Conservation (phyloP, 2,888 invertebrate species). For the Chrysolina oricalcia region DNA sequence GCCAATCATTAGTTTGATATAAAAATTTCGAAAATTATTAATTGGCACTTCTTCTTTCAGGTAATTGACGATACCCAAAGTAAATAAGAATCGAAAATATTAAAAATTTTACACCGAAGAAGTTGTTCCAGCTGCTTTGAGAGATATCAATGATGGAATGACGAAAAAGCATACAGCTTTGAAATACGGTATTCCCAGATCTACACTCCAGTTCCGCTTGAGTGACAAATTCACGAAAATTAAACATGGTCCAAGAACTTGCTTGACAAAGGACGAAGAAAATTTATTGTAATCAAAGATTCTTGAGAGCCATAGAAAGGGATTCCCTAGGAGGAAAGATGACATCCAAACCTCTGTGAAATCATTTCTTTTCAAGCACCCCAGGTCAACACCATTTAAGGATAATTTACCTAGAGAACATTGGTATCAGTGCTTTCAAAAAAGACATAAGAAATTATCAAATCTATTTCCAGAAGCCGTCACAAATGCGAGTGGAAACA, state of each 20-base stretch:
- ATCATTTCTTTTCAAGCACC: constrained; percentile 25
- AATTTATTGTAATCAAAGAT: background rate
- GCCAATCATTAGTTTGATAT: too few species aligned
- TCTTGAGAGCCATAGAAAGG: constrained; percentile 32
- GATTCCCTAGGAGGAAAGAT: constrained; percentile 26
- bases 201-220: too few species aligned
- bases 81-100: background rate
- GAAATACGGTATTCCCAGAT: too few species aligned
- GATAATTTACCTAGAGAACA: too few species aligned
- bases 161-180: too few species aligned
- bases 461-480: constrained; percentile 22
- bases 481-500: too few species aligned
- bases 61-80: background rate
- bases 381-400: constrained; percentile 36
- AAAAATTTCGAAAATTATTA: too few species aligned
- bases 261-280: constrained; percentile 7
- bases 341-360: constrained; percentile 29
- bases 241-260: too few species aligned
- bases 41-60: too few species aligned
- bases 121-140: too few species aligned
- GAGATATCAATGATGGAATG: too few species aligned
- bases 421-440: constrained; percentile 42
- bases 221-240: too few species aligned
- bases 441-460: constrained; percentile 21
- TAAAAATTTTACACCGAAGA: background rate